A percentile compares a stretch with the other conserved stretches of the same genome.
Evolutionary conservation across 2,797 vertebrate genomes (phyloP).

Genomic region (Neomorphus geoffroyi): DNA sequence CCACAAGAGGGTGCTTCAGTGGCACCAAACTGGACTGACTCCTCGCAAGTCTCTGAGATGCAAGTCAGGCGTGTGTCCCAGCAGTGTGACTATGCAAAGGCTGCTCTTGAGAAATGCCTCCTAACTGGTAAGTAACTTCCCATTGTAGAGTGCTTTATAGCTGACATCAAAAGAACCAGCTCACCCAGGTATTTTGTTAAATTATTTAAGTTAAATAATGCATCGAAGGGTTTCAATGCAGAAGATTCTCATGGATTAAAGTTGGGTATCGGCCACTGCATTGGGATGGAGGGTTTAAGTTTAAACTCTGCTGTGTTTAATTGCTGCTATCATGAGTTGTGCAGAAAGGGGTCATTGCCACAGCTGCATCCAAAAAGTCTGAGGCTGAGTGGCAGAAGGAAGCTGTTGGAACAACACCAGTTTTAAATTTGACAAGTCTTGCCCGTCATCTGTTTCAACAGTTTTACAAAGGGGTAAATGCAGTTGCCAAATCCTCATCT

Average conservation of each 20-base stretch:
- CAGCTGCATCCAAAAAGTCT: background rate
- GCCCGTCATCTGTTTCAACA: fast-evolving
- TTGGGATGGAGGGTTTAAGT: background rate
- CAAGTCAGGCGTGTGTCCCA: background rate
- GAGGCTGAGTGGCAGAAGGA: background rate
- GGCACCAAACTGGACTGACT: background rate
- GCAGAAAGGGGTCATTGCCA: background rate
- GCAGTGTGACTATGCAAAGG: background rate
- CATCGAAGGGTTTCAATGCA: background rate
- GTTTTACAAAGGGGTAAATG: background rate
- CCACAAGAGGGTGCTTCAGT: slow-evolving; percentile 59
- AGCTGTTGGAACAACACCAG: background rate
- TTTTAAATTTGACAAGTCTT: background rate
- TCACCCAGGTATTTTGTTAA: fast-evolving
- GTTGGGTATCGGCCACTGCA: fast-evolving
- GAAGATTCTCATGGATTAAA: background rate
- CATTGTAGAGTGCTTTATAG: background rate
- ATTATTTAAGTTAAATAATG: background rate
- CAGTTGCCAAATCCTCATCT: background rate
- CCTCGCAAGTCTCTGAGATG: background rate
- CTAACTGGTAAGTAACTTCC: slow-evolving; percentile 54
- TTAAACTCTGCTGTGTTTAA: background rate
- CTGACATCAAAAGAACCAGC: slow-evolving; percentile 7
- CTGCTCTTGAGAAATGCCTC: background rate
- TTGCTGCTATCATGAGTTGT: background rate